Base-by-base conservation (phyloP, 2,888 invertebrate species). In the Caenorhabditis panamensis region DNA sequence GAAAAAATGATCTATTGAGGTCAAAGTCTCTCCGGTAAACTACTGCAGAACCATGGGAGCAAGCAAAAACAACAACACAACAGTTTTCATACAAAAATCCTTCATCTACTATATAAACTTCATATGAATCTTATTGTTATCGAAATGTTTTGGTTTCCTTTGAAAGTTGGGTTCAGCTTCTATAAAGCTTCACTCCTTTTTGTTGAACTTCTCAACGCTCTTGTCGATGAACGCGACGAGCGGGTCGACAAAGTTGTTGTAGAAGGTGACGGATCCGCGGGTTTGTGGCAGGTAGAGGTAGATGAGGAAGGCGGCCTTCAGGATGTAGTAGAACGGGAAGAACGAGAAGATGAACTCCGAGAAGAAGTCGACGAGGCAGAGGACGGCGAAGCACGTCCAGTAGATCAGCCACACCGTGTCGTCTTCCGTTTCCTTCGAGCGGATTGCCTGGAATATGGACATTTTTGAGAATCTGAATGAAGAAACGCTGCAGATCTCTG, bases 341-440 rank as follows among this genome's bases (percentile, higher is more conserved):
- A 96, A 95, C 86, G 92, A 92, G 63, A 93, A 91, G 88, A 99
- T 94, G 87, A 95, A 93, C 91, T 96, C 95, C 0, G 96, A 95
- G 91, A 98, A 97, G 92, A 95, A 96, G 92, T 99, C 99, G 68
- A 95, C 18, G 68, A 97, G 93, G 11, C 95, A 95, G 92, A 99
- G 96, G 78, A 95, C 93, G 26, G 96, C 96, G 93, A 95, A 99
- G 11, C 96, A 96, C n/a, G 96, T 96, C 98, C 98, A 99, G 92
- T 98, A 99, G 0, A 96, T 97, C 86, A 99, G 93, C 98, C 98
- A 99, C 92, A 96, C 91, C 11, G 86, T 88, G 73, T 88, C 88
- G 82, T 87, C 88, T 47, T 93, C 92, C 84, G 93, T 93, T 78
- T 89, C 87, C 13, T 84, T 75, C 13, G 92, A 92, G 84, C 93